These are phyloP conservation scores for Schlechtendalia chinensis DNA, from an alignment of 1,140 invertebrate species.

Conservation along the genomic window DNA sequence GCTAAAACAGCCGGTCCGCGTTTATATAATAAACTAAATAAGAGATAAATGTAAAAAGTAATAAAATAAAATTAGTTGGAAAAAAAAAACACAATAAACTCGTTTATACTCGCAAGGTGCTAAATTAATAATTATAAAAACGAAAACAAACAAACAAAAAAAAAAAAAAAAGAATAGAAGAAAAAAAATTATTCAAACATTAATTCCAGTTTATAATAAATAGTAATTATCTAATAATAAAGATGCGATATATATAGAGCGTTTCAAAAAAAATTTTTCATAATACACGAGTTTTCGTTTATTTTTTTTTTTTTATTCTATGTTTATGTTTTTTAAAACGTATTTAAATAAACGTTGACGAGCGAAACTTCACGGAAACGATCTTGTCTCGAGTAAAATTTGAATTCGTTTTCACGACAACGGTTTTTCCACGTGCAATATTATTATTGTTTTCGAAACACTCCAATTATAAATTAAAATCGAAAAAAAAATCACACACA, in stretches of 20 bases:
- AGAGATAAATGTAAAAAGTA: conserved; percentile 13
- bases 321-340: no score
- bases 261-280: conserved; percentile 26
- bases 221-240: conserved; percentile 23
- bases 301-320: background rate
- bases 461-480: conserved; percentile 11
- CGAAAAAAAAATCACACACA: conserved; percentile 41
- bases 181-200: conserved; percentile 31
- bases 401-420: no score
- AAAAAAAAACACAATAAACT: conserved; percentile 39
- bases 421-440: no score
- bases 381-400: no score
- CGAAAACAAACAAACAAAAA: background rate
- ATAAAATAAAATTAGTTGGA: conserved; percentile 31
- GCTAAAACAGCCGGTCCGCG: conserved; percentile 3
- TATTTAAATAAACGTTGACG: no score
- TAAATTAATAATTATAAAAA: conserved; percentile 36
- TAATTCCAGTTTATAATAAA: conserved; percentile 24
- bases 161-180: conserved; percentile 15
- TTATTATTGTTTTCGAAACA: conserved; percentile 38
- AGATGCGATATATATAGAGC: background rate
- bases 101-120: conserved; percentile 29
- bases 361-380: no score
- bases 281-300: background rate
- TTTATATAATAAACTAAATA: conserved; percentile 1